phyloP scores from a whole-genome alignment of 2,113 vertebrate genomes.

The Poeciliopsis prolifica region DNA sequence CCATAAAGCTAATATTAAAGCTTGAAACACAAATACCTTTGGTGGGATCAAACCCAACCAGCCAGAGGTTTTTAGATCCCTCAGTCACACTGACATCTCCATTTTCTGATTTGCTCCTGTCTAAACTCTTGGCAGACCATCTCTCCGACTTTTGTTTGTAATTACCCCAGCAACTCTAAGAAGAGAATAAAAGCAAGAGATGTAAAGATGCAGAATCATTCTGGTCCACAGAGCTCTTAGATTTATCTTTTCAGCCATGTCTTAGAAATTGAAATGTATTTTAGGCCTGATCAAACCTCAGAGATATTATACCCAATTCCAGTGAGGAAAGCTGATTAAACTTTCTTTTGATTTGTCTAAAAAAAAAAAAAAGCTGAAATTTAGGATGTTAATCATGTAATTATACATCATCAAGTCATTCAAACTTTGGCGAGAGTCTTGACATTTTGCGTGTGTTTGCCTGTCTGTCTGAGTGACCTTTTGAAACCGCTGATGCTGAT shows the following conservation, averaged over 20 bases:
- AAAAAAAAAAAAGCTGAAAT: slow-evolving; percentile 11
- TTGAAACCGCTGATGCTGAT: slow-evolving; percentile 8
- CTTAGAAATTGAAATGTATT: neutral
- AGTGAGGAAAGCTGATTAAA: slow-evolving; percentile 58
- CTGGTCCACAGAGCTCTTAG: slow-evolving; percentile 17
- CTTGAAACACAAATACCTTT: neutral
- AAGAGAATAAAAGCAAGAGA: slow-evolving; percentile 20
- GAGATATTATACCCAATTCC: slow-evolving; percentile 36
- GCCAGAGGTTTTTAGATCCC: neutral
- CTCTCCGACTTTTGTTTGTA: slow-evolving; percentile 50
- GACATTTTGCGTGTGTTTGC: slow-evolving; percentile 35
- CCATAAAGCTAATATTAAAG: neutral
- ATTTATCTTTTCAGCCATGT: slow-evolving; percentile 22
- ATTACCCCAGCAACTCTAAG: slow-evolving; percentile 44
- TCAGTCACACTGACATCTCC: slow-evolving; percentile 2
- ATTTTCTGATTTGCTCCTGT: slow-evolving; percentile 54
- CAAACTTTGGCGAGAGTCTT: slow-evolving; percentile 20
- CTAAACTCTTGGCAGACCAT: slow-evolving; percentile 74
- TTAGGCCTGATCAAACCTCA: slow-evolving; percentile 28
- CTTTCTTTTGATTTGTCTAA: slow-evolving; percentile 52
- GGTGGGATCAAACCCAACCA: neutral
- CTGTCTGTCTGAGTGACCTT: slow-evolving; percentile 22
- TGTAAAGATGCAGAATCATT: slow-evolving; percentile 35
- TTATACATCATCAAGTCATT: slow-evolving; percentile 46
- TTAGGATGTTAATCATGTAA: slow-evolving; percentile 41